Evolutionary conservation across 2,113 vertebrate species (phyloP).

Genomic region (Festucalex cinctus): DNA sequence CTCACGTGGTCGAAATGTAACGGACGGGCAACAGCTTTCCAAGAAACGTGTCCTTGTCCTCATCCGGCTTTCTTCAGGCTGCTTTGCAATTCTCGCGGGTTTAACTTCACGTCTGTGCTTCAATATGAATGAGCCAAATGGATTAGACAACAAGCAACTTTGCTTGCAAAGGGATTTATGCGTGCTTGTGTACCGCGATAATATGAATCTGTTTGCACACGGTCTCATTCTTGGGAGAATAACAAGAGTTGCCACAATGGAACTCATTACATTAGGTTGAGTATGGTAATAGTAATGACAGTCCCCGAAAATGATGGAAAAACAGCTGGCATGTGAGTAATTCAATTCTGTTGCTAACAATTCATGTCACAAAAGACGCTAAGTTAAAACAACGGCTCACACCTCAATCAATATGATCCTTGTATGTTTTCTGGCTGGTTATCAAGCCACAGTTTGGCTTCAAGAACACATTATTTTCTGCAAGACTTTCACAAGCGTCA

Average conservation of each 20-base stretch:
- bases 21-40: constrained; percentile 25
- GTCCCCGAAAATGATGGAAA: not conserved
- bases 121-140: constrained; percentile 70
- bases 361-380: too few relatives aligned
- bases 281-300: not conserved
- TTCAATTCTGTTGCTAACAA: not conserved
- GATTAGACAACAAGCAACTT: constrained; percentile 61
- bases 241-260: not conserved
- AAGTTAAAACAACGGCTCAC: not conserved
- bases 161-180: constrained; percentile 28
- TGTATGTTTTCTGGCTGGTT: not conserved
- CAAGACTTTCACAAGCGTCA: not conserved
- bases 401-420: not conserved
- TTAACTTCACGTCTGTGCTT: constrained; percentile 61
- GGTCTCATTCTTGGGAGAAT: not conserved
- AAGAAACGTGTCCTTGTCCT: constrained; percentile 22
- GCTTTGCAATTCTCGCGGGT: constrained; percentile 64
- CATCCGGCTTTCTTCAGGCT: constrained; percentile 46
- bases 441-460: not conserved
- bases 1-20: constrained; percentile 13
- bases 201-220: not conserved
- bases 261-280: not conserved
- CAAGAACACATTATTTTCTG: not conserved
- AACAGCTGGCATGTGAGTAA: constrained; percentile 3
- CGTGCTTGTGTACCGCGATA: constrained; percentile 13